Percentiles rank a stretch among this genome's conserved stretches.
Conservation (phyloP, 1,140 invertebrate genomes). For the Brachionus rotundiformis region DNA sequence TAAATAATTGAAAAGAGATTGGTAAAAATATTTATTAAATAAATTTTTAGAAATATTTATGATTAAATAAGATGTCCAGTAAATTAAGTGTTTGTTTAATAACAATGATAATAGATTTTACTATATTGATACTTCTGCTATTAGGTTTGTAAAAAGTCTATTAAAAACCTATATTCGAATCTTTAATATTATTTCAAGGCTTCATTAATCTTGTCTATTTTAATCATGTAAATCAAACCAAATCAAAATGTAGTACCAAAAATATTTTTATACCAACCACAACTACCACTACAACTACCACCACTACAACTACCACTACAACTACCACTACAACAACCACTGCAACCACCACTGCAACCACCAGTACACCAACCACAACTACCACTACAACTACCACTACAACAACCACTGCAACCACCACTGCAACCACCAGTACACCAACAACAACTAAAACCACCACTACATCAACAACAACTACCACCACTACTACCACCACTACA, state of each 20-base stretch:
- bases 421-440: not conserved
- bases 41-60: no score
- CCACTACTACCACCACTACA: not conserved
- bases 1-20: no score
- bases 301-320: not conserved
- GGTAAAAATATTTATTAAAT: no score
- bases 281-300: not conserved
- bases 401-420: not conserved
- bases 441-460: not conserved
- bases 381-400: not conserved
- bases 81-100: not conserved
- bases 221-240: not conserved
- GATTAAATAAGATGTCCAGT: slow-evolving; percentile 21
- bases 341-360: not conserved
- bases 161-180: not conserved
- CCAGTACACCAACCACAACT: not conserved
- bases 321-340: no score
- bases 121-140: not conserved
- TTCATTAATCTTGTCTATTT: not conserved
- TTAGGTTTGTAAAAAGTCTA: not conserved
- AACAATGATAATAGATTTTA: not conserved
- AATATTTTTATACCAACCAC: not conserved
- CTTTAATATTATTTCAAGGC: not conserved
- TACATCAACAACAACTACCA: not conserved
- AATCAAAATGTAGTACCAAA: not conserved